Base-by-base conservation (phyloP, 2,888 invertebrate genomes). In the Ommatoiulus sabulosus region DNA sequence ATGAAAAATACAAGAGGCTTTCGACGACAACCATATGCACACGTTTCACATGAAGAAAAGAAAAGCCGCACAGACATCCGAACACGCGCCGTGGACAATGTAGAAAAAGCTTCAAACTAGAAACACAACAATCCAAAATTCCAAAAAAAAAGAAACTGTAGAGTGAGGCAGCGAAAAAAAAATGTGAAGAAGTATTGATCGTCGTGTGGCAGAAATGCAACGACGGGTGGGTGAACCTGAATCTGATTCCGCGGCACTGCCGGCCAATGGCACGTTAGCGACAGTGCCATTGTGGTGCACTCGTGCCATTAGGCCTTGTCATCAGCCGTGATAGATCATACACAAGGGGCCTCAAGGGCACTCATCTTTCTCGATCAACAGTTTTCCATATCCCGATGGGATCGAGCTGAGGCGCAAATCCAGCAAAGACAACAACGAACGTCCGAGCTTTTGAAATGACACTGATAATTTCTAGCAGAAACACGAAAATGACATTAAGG, bases 151-250 rank as follows among this genome's bases (percentile, higher is more conserved):
- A n/a, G 7, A 10, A 57, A 57, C 57, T 4, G 15, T 57, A 15
- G 57, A 57, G 57, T 4, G 57, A n/a, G n/a, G n/a, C n/a, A n/a
- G n/a, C n/a, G n/a, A n/a, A n/a, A 5, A 8, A 57, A 57, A 15
- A 57, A 15, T 57, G 87, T 57, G 57, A 57, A n/a, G 80, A 72
- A 46, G 86, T n/a, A 46, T 24, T 85, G 57, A 86, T 46, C 44
- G 35, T 4, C 2, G n/a, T 44, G 12, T 7, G 24, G 57, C n/a
- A 88, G 44, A 46, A 88, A 72, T 43, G 44, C 84, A 44, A 84
- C 20, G 24, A 17, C 44, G 84, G 72, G 5, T n/a, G 84, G 35
- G 43, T 80, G 84, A 48, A 12, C 84, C 84, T n/a, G 84, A 84
- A 84, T 84, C 84, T n/a, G n/a, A 15, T 57, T 57, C 57, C 57